These are phyloP conservation scores for Podilymbus podiceps DNA, from an alignment of 2,113 vertebrate genomes.

Conservation along the genomic window DNA sequence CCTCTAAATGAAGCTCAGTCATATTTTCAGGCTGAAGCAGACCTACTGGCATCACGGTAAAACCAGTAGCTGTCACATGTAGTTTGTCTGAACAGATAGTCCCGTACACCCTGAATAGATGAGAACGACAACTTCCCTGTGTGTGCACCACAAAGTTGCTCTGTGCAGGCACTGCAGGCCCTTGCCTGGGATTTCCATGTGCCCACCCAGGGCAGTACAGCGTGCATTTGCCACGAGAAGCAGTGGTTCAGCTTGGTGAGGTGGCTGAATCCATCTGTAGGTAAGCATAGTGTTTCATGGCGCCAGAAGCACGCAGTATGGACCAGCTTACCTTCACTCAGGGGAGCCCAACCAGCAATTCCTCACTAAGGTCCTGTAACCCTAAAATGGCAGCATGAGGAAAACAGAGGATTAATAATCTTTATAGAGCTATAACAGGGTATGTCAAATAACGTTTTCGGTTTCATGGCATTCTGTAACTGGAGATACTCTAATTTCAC, in stretches of 20 bases:
- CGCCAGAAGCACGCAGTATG: accelerated
- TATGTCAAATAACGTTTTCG: neutral
- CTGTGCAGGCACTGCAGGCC: neutral
- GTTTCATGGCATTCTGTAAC: neutral
- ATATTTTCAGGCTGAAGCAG: neutral
- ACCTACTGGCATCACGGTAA: neutral
- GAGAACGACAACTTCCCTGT: neutral
- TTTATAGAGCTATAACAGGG: neutral
- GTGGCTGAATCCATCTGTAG: neutral
- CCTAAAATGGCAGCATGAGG: neutral
- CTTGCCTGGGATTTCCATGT: neutral
- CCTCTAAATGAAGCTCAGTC: neutral
- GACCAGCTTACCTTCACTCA: neutral
- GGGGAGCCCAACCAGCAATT: neutral
- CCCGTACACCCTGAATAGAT: accelerated
- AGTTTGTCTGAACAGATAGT: neutral
- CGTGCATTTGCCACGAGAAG: neutral
- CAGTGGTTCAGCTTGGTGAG: neutral
- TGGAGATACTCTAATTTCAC: neutral
- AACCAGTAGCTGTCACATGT: neutral
- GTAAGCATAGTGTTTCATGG: neutral
- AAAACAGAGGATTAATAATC: neutral
- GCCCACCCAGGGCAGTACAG: neutral
- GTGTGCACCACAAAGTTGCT: neutral
- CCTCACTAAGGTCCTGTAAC: neutral